Evolutionary conservation across 2,113 vertebrate genomes (phyloP), one percentile per base, ranked within the genome.

Genomic region (Barbus barbus): DNA sequence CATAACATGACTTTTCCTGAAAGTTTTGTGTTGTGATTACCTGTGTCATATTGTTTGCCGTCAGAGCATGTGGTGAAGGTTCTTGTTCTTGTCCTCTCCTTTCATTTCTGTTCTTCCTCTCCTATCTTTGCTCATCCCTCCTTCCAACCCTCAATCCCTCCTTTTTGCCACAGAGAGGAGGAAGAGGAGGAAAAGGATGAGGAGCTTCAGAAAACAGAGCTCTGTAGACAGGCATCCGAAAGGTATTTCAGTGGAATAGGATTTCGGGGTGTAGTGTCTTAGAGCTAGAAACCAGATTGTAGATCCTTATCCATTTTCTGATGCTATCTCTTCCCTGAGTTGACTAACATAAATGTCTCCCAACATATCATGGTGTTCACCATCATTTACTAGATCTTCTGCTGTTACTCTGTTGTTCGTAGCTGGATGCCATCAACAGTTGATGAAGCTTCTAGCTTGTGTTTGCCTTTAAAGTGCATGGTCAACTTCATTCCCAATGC

Each of bases 241-340:
- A 99, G 97, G 97, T 99, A 99, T 92, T 31, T 90, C 3, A 51
- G 93, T 91, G 89, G 84, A 90, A n/a, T 77, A 83, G 71, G 24
- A 48, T 83, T 67, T 78, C 88, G 89, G 46, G 51, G 58, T 36
- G 41, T 24, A 28, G 56, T 56, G 69, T 61, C 41, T 7, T 86
- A 69, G 56, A 82, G 53, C 24, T 84, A 83, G 76, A 60, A 48
- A 58, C 63, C 73, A 82, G 53, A 85, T 61, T 81, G 33, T 71
- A 88, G 83, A 83, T 63, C 46, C 79, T 56, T 73, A 69, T 79
- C 60, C n/a, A 13, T 80, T 20, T 80, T 82, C 38, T 56, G 78
- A 69, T 87, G 86, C 82, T 86, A 58, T 86, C 79, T 58, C 56
- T 44, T 81, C 14, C 41, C 46, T 74, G 46, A 48, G 60, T 65